Evolutionary conservation across 1,140 invertebrate species (phyloP), one percentile per base, ranked within the genome.

Genomic region (Drosophila prosaltans): DNA sequence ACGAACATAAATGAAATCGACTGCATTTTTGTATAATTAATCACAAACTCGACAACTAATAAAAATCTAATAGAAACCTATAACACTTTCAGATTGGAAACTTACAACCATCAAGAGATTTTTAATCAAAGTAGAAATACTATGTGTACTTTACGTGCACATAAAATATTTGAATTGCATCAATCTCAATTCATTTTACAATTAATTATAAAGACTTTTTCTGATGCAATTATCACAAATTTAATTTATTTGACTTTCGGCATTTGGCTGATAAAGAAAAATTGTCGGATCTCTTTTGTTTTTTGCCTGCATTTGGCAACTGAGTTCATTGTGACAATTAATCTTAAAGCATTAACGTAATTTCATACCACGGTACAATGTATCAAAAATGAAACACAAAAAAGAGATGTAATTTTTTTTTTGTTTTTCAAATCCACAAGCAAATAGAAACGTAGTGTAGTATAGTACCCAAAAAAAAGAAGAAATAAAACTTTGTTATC

Each of bases 301-400:
- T 24, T 32, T 58, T 58, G 55, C 32, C 2, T 45, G 3, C 24
- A 28, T 28, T 36, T n/a, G 55, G 2, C 63, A 16, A 28, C 39
- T 10, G 43, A 32, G 74, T 76, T 77, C 74, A 77, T 55, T 57
- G 74, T 32, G 60, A 59, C 39, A 61, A 77, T 76, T 9, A 77
- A 70, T 77, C 74, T 69, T 16, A 21, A 3, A 2, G n/a, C 36
- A 30, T 8, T 54, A 66, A 75, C 61, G 62, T 75, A 51, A 60
- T 39, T 76, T 30, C 24, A 30, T 9, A 55, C 73, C 74, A 76
- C 69, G 36, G 73, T 76, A 11, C 54, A n/a, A 62, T 36, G 8
- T 60, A 40, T 43, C 5, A 16, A 16, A 59, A 32, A 32, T 9
- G 16, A 51, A 73, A 63, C 65, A 7, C 10, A 21, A n/a, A 4